These are phyloP conservation scores for Synergus umbraculus DNA, from an alignment of 2,888 invertebrate species.

Conservation along the genomic window DNA sequence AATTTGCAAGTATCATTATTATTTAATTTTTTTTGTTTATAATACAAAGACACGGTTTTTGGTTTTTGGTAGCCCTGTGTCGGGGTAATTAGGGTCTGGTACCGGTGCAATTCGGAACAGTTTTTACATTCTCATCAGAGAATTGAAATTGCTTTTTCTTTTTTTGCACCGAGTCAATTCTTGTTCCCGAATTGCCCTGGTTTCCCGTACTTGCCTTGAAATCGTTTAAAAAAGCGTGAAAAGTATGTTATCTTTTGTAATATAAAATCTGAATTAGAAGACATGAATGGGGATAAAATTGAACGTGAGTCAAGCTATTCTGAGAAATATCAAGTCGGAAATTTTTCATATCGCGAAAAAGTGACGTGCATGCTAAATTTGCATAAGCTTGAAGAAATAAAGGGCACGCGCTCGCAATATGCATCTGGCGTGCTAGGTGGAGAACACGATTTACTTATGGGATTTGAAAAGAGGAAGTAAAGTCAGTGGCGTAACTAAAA, in stretches of 20 bases:
- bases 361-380: slow-evolving; percentile 20
- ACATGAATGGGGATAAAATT: neutral
- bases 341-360: slow-evolving; percentile 28
- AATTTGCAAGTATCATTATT: no score
- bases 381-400: neutral
- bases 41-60: no score
- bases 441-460: neutral
- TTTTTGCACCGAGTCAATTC: no score
- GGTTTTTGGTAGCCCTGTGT: no score
- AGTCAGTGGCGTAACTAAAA: slow-evolving; percentile 19
- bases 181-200: no score
- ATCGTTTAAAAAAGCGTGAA: no score
- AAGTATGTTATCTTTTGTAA: neutral
- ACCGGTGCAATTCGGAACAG: no score
- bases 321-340: slow-evolving; percentile 5
- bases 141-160: no score
- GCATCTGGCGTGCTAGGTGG: slow-evolving; percentile 14
- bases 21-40: no score
- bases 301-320: neutral
- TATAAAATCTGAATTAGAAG: neutral
- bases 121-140: no score
- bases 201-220: no score
- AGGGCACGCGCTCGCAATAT: slow-evolving; percentile 35
- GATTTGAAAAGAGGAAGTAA: slow-evolving; percentile 17
- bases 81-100: no score